Percentiles rank a stretch among this genome's conserved stretches.
Evolutionary conservation across 53 echinoderm and acorn worm species (phyloP).

Genomic region (Arbacia lixula): DNA sequence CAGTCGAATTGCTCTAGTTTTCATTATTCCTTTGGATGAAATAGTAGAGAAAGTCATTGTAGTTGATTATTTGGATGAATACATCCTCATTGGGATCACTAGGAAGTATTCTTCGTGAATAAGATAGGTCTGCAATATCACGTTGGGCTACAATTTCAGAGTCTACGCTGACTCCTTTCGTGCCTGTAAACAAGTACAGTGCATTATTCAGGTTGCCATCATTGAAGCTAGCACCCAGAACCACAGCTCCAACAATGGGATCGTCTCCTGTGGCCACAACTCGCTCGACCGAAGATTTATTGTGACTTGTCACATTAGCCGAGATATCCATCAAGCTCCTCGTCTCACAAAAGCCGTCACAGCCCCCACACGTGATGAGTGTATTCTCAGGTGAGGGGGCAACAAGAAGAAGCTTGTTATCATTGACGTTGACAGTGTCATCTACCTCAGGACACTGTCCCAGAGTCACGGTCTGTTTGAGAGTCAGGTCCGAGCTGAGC

Average conservation of each 20-base stretch:
- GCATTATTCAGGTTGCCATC: no score
- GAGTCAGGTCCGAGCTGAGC: no score
- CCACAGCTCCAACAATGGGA: conserved; percentile 1
- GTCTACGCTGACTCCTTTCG: background rate
- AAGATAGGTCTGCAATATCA: no score
- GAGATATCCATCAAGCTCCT: conserved; percentile 1
- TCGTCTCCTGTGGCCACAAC: background rate
- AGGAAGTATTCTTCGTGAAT: no score
- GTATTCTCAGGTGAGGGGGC: conserved; percentile 5
- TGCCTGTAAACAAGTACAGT: conserved; percentile 3
- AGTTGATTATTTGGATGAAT: background rate
- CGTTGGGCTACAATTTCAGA: no score
- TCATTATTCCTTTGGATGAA: background rate
- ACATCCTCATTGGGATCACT: background rate
- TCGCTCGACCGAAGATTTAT: background rate
- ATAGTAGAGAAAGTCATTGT: background rate
- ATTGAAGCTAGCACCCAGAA: background rate
- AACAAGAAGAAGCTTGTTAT: conserved; percentile 18
- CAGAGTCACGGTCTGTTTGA: background rate
- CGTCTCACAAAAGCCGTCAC: conserved; percentile 13
- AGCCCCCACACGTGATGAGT: conserved; percentile 11
- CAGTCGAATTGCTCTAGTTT: no score
- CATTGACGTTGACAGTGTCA: background rate
- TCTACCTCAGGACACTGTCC: background rate
- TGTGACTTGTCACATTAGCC: background rate